Base-by-base conservation (phyloP, 1,140 invertebrate species). In the Nautilus pompilius region DNA sequence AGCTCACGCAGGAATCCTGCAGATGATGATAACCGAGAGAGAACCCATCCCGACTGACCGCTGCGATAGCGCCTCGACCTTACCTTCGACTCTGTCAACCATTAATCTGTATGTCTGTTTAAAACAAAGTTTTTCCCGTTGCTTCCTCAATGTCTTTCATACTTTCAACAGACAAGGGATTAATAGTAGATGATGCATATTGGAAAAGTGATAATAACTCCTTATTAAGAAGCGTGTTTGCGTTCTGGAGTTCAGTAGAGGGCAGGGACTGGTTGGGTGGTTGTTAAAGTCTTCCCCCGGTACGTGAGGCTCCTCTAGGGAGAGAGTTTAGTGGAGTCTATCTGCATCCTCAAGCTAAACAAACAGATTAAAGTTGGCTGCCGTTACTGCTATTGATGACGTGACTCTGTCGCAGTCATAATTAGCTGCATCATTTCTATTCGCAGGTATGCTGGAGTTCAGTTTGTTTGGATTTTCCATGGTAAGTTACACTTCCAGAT, bases 401-500 rank as follows among this genome's bases (percentile, higher is more conserved):
- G 30, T 45, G 45, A 29, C 5, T 59, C 36, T 45, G 41, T 24
- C 3, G 24, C 24, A 41, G 17, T 10, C n/a, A 28, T 5, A n/a
- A 4, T 0, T 53, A 30, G 20, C 26, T 57, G 15, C 10, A 17
- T 36, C 53, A 54, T 51, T 26, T 54, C 49, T 41, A n/a, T 48
- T 64, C 63, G 6, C 61, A 73, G 85, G 82, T 28, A 79, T 75
- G 46, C 63, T 95, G 22, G 88, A 88, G 71, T 93, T 90, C 80
- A 91, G 88, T 71, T 80, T 96, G 55, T 95, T 92, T 83, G 93
- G 93, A 57, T 88, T 86, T 41, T 72, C 83, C 4, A 70, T 83
- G 65, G 80, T 76, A 66, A 69, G 73, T 66, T n/a, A n/a, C n/a
- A n/a, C n/a, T n/a, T n/a, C n/a, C n/a, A n/a, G n/a, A n/a, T n/a